phyloP scores from a whole-genome alignment of 23 tunicate species.

The Phallusia fumigata region DNA sequence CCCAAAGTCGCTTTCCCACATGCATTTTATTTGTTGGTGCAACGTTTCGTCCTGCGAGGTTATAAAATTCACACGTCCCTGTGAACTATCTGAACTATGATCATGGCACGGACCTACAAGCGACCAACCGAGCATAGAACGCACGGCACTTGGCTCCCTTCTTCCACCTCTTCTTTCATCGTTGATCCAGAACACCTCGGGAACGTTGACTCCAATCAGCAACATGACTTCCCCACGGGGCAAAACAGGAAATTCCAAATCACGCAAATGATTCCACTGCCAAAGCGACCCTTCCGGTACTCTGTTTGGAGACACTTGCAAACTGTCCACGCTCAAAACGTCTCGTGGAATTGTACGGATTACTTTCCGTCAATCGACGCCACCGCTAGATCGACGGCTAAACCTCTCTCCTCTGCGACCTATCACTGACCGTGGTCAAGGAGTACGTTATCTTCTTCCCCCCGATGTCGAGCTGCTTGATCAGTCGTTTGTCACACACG shows the following conservation, averaged over 20 bases:
- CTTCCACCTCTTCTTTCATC: neutral
- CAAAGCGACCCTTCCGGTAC: neutral
- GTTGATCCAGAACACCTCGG: constrained; percentile 1
- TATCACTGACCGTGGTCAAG: constrained; percentile 1
- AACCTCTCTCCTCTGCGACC: neutral
- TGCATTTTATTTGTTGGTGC: constrained; percentile 5
- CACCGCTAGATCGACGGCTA: neutral
- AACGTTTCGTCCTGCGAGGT: constrained; percentile 10
- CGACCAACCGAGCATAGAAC: constrained; percentile 9
- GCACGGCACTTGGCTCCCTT: constrained; percentile 15
- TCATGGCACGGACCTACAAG: constrained; percentile 5
- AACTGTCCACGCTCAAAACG: neutral
- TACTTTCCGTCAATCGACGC: neutral
- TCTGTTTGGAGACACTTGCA: neutral
- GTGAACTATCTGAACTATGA: neutral
- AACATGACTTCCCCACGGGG: constrained; percentile 9
- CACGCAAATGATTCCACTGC: constrained; percentile 5
- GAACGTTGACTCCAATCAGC: constrained; percentile 24
- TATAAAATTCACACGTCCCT: neutral
- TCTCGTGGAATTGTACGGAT: neutral
- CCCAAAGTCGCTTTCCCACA: constrained; percentile 8
- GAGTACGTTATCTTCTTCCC: constrained; percentile 1
- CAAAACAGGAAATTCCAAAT: constrained; percentile 3
- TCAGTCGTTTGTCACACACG: neutral
- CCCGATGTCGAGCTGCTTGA: constrained; percentile 2